Conservation (phyloP, 2,888 invertebrate species). For the Acanthoscelides obtectus region DNA sequence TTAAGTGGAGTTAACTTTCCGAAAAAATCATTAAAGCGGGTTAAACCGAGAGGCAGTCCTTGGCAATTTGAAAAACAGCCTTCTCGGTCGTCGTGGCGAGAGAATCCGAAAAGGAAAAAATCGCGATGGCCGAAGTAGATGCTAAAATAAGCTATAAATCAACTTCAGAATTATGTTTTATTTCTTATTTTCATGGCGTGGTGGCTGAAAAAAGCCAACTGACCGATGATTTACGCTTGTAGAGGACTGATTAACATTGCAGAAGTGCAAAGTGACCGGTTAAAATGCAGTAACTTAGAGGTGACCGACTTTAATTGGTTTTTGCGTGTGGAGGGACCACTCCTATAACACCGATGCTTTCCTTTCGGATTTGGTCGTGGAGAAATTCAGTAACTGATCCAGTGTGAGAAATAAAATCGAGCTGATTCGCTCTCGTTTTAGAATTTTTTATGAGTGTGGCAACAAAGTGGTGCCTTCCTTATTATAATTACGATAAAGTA, state of each 20-base stretch:
- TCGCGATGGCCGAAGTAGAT: background rate
- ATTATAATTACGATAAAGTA: too few species aligned
- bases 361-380: background rate
- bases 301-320: slow-evolving; percentile 6
- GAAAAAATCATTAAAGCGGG: background rate
- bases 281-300: slow-evolving; percentile 7
- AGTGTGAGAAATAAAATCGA: too few species aligned
- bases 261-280: slow-evolving; percentile 26
- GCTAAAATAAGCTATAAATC: background rate
- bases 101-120: background rate
- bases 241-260: slow-evolving; percentile 22
- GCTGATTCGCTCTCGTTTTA: too few species aligned
- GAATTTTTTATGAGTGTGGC: too few species aligned
- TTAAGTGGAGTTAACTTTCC: background rate
- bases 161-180: background rate
- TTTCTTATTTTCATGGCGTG: background rate
- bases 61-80: background rate
- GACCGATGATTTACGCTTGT: background rate
- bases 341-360: background rate
- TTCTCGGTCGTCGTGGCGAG: background rate
- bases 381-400: too few species aligned
- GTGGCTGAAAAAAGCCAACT: background rate
- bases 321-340: background rate
- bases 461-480: too few species aligned
- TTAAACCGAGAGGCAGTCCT: background rate